Evolutionary conservation across 2,797 vertebrate genomes (phyloP), one percentile per base, ranked within the genome.

Genomic region (Hydrolagus colliei): DNA sequence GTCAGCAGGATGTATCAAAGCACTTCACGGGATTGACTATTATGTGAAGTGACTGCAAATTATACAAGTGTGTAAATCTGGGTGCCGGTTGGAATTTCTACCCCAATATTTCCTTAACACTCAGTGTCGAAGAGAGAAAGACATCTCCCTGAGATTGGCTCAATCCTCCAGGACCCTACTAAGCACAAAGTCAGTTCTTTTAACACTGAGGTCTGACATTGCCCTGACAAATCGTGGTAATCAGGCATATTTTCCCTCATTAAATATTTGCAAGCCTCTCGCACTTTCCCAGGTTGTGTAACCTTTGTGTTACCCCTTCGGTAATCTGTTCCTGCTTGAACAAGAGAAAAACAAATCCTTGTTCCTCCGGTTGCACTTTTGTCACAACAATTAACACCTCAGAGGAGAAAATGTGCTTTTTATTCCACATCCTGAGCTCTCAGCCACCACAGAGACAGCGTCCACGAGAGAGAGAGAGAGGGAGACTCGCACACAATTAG

Each of bases 121-220:
- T 94, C 91, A 94, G 92, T 93, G 92, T 90, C 90, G 90, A 89
- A 87, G 80, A 88, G 87, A 90, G 89, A 92, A 92, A 91, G 93
- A 91, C 91, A 91, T 90, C 86, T 87, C 91, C 93, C 92, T 93
- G 93, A 94, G 94, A 95, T 93, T 94, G 91, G 91, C 92, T 92
- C 89, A 93, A 94, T 92, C 90, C 94, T 94, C 41, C 41, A 52
- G 41, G 41, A 52, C 41, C 6, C 41, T 52, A 3, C 41, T 52
- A 52, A 3, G 41, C 41, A 52, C 41, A 52, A 52, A 52, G 41
- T 52, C 41, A 52, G 3, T 52, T 52, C 41, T 52, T 52, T 52
- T 52, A 52, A 52, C 41, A 52, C 41, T 52, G 41, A 52, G 41
- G 18, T 59, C 41, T 59, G 41, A 61, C 6, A 77, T 77, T 61